These are phyloP conservation scores for Philonicus albiceps DNA, from an alignment of 2,888 invertebrate species.

Conservation along the genomic window DNA sequence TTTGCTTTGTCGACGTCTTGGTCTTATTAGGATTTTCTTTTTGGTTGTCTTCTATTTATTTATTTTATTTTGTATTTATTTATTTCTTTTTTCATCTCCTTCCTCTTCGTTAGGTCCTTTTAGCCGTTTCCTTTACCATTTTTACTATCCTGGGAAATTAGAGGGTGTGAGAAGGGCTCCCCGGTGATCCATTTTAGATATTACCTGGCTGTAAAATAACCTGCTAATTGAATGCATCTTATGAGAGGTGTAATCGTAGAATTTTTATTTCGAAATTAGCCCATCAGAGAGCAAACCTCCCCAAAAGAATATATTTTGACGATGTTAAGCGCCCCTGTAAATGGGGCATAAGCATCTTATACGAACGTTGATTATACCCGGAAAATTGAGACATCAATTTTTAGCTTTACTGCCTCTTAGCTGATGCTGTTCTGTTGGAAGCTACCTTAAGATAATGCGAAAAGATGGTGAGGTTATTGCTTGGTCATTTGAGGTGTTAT, in stretches of 20 bases:
- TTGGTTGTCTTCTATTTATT: neutral
- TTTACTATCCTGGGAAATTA: neutral
- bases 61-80: too few species aligned
- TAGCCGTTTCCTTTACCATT: neutral
- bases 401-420: neutral
- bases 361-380: neutral
- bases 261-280: neutral
- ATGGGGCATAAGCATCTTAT: neutral
- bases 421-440: neutral
- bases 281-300: neutral
- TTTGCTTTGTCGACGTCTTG: neutral
- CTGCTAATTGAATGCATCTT: slow-evolving; percentile 1
- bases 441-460: neutral
- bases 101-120: neutral
- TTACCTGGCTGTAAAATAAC: neutral
- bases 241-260: neutral
- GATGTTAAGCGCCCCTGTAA: neutral
- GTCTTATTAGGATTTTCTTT: neutral
- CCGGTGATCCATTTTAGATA: neutral
- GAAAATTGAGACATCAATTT: neutral
- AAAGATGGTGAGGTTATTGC: neutral
- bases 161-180: neutral
- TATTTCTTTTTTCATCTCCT: neutral
- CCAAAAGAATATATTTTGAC: neutral
- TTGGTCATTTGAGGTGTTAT: neutral